Evolutionary conservation across 1,140 invertebrate genomes (phyloP), one percentile per base, ranked within the genome.

Genomic region (Pissodes strobi): DNA sequence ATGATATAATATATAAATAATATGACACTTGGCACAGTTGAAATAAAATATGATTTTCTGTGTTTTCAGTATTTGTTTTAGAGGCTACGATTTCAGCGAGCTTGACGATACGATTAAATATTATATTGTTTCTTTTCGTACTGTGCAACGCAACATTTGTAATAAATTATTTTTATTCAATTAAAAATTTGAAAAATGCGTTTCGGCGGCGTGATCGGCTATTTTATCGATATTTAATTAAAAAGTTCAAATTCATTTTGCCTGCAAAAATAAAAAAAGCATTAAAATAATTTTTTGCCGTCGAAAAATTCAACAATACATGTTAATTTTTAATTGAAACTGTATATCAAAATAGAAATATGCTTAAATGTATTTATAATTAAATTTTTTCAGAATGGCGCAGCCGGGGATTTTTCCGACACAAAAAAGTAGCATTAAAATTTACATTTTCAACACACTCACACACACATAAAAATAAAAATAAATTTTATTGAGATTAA

Each of bases 311-410:
- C 48, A 61, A 61, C 58, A 52, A 51, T 52, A 61, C 58, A 51
- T 52, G 58, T 41, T 52, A 61, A 61, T 52, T 61, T 61, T 61
- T 52, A 61, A 61, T 52, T 61, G 58, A 61, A 61, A 61, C 58
- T 52, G 58, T 41, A 52, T 52, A 61, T 61, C 58, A 51, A 61
- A 61, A 61, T 51, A 60, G 45, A 48, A 60, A 60, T 60, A 60
- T 60, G 57, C 45, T 60, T 60, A 60, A 60, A 49, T 39, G 41
- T 60, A 60, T 60, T 60, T 38, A 49, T 49, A 60, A 60, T 60
- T 60, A 49, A 60, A 49, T 49, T 60, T 60, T 60, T 49, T 30
- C 22, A 17, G 12, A 9, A 48, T 48, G 12, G 22, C 18, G 55
- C 17, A 21, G 41, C 22, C 41, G 23, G 41, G 55, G 23, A 45